Conservation (phyloP, 1,140 invertebrate species). For the Solen grandis region DNA sequence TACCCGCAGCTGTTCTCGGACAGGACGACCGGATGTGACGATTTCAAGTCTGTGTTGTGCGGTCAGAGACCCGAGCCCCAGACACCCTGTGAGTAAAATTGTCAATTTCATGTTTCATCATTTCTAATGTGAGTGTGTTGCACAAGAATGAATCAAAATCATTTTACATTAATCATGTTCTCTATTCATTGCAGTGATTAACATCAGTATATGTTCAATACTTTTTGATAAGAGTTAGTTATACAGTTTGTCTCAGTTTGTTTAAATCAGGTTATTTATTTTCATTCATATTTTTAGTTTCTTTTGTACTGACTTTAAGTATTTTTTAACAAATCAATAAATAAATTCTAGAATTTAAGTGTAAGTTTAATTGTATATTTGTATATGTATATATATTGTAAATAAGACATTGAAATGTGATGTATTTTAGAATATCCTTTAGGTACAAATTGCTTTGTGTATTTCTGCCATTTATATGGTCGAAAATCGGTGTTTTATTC, state of each 20-base stretch:
- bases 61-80: conserved; percentile 56
- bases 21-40: conserved; percentile 30
- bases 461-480: no score
- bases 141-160: background rate
- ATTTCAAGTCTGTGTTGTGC: conserved; percentile 56
- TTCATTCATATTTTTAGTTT: background rate
- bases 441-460: no score
- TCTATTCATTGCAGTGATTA: background rate
- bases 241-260: background rate
- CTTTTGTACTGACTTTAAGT: background rate
- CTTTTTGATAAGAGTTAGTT: conserved; percentile 23
- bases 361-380: no score
- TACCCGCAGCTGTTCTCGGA: conserved; percentile 53
- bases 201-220: background rate
- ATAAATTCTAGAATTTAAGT: background rate
- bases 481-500: no score
- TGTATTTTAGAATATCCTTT: no score
- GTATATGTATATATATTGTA: no score
- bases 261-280: background rate
- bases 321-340: background rate
- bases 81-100: conserved; percentile 51
- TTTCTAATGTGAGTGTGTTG: background rate
- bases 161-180: background rate
- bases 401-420: no score
- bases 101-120: background rate